Percentiles rank a stretch among this genome's conserved stretches.
Conservation (phyloP, 2,113 vertebrate species). For the Poeciliopsis retropinna region DNA sequence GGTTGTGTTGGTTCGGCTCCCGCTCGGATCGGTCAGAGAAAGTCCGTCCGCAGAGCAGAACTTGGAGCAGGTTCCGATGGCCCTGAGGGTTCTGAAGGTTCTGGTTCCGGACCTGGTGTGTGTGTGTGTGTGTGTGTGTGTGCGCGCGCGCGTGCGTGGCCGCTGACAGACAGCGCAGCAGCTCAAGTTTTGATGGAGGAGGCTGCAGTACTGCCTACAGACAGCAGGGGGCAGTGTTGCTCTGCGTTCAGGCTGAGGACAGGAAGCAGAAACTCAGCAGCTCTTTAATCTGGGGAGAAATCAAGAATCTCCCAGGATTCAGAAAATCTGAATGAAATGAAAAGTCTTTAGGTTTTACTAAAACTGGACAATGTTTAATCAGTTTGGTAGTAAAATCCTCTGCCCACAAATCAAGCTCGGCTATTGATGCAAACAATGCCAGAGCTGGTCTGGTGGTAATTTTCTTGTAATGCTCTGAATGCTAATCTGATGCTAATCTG, state of each 20-base stretch:
- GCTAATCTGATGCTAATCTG: no score
- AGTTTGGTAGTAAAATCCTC: background rate
- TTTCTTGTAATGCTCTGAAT: background rate
- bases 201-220: background rate
- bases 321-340: background rate
- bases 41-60: background rate
- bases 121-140: no score
- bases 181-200: no score
- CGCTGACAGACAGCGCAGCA: constrained; percentile 46
- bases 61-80: background rate
- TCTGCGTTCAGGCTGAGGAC: background rate
- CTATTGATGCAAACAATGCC: no score
- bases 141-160: no score
- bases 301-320: background rate
- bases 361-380: background rate
- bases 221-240: constrained; percentile 66
- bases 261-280: background rate
- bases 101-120: background rate
- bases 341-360: background rate
- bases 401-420: background rate
- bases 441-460: background rate
- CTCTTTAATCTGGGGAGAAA: background rate
- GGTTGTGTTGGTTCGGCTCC: background rate
- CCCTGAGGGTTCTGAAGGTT: background rate
- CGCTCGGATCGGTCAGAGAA: background rate